A percentile compares a stretch with the other conserved stretches of the same genome.
phyloP scores from a whole-genome alignment of 2,113 vertebrate genomes.

The Natator depressus region DNA sequence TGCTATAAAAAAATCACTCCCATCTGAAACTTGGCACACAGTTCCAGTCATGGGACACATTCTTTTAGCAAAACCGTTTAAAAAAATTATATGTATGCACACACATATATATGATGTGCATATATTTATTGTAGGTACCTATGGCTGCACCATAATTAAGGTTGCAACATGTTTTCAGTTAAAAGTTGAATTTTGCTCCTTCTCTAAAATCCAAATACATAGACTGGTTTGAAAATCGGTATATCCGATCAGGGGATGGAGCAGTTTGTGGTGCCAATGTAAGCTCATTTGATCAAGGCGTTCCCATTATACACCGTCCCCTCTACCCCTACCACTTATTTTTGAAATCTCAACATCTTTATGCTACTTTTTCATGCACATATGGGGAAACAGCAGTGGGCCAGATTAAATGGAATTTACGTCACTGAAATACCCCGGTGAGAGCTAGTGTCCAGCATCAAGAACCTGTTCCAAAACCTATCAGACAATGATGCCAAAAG shows the following conservation, averaged over 20 bases:
- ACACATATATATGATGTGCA: background rate
- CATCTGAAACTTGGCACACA: constrained; percentile 18
- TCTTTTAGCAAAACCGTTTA: background rate
- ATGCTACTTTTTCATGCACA: background rate
- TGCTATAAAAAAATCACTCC: constrained; percentile 67
- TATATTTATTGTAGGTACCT: background rate
- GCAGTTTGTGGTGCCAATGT: background rate
- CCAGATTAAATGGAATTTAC: background rate
- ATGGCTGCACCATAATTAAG: background rate
- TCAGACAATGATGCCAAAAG: background rate
- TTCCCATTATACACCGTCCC: background rate
- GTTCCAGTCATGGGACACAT: background rate
- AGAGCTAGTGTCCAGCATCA: background rate
- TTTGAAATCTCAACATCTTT: background rate
- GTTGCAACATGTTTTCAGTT: background rate
- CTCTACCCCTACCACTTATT: background rate
- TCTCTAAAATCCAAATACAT: background rate
- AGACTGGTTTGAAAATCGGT: background rate
- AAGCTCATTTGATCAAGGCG: background rate
- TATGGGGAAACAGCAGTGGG: background rate
- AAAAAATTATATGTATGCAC: background rate
- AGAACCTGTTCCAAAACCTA: background rate
- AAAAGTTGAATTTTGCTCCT: background rate
- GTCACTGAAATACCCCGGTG: background rate
- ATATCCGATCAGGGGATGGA: background rate